Evolutionary conservation across 2,797 vertebrate genomes (phyloP), one percentile per base, ranked within the genome.

Genomic region (Coregonus ussuriensis): DNA sequence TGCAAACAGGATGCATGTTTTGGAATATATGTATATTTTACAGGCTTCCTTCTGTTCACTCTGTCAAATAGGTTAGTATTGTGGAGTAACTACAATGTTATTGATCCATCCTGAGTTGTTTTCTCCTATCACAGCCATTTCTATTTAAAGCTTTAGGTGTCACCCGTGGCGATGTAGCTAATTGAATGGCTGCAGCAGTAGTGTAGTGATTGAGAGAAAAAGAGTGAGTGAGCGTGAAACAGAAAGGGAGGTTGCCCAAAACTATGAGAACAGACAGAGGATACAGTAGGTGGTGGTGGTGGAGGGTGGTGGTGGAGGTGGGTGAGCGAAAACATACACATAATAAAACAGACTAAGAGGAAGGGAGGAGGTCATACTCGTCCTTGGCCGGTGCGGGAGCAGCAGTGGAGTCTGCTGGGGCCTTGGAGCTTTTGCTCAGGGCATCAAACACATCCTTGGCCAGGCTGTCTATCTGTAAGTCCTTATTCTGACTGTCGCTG

Each of bases 391-490:
- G 91, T 74, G 95, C 92, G 86, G 94, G 90, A 13, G 91, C 87
- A 77, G 91, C 89, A 83, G 92, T 92, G 87, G 94, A 88, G 91
- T 95, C 96, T 91, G 94, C 92, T 85, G 93, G 86, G 78, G 82
- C 69, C 92, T 91, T 94, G 67, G 79, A 80, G 89, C 92, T 90
- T 91, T 93, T 95, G 79, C 85, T 74, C 91, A 90, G 94, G 87
- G 94, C 92, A 81, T 92, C 95, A 95, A 96, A 94, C 85, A 94
- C 94, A 88, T 98, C 96, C 94, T 96, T 94, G 93, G 95, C 90
- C 89, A 93, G 94, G 93, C 95, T 95, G 87, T 96, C 96, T 96
- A 96, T 96, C 95, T 95, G 96, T 92, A 94, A 96, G 92, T 98
- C 97, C 95, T 95, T 93, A 89, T 6, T 88, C 79, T 84, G 86